phyloP scores from a whole-genome alignment of 1,140 invertebrate genomes.

The Wasmannia auropunctata region DNA sequence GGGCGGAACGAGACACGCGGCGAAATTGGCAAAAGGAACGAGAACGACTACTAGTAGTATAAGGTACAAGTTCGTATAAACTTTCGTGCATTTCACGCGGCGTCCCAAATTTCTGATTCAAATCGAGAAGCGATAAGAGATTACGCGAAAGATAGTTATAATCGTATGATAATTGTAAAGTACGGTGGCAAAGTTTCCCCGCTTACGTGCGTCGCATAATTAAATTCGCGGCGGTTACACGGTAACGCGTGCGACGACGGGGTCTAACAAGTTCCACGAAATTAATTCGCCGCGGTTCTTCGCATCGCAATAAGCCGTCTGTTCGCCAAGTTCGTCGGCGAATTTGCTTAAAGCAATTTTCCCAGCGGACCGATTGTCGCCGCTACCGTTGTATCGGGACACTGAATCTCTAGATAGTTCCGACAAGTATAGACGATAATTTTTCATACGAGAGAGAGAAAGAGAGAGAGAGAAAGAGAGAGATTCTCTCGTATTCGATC shows the following conservation, averaged over 20 bases:
- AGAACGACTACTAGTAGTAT: background rate
- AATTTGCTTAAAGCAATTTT: slow-evolving; percentile 65
- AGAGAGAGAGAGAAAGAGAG: too few relatives aligned
- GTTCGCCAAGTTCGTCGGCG: slow-evolving; percentile 19
- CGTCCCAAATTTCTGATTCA: slow-evolving; percentile 23
- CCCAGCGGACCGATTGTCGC: slow-evolving; percentile 60
- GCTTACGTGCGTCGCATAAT: slow-evolving; percentile 65
- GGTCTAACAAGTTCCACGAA: slow-evolving; percentile 71
- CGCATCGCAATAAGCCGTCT: slow-evolving; percentile 56
- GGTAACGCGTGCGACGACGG: slow-evolving; percentile 69
- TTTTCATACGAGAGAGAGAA: slow-evolving; percentile 32
- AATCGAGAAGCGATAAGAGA: slow-evolving; percentile 26
- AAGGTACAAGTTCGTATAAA: background rate
- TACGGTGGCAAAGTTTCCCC: slow-evolving; percentile 44
- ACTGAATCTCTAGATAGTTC: slow-evolving; percentile 25
- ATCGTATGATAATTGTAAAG: slow-evolving; percentile 55
- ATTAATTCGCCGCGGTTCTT: slow-evolving; percentile 67
- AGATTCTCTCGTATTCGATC: too few relatives aligned
- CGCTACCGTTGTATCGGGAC: slow-evolving; percentile 12
- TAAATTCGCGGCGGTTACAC: slow-evolving; percentile 69
- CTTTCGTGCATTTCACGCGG: background rate
- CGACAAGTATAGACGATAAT: slow-evolving; percentile 48
- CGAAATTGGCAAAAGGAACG: background rate
- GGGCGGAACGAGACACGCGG: background rate
- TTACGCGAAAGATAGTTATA: slow-evolving; percentile 50